These are phyloP conservation scores for Lampropteryx suffumata DNA, from an alignment of 2,888 invertebrate genomes.

Conservation along the genomic window DNA sequence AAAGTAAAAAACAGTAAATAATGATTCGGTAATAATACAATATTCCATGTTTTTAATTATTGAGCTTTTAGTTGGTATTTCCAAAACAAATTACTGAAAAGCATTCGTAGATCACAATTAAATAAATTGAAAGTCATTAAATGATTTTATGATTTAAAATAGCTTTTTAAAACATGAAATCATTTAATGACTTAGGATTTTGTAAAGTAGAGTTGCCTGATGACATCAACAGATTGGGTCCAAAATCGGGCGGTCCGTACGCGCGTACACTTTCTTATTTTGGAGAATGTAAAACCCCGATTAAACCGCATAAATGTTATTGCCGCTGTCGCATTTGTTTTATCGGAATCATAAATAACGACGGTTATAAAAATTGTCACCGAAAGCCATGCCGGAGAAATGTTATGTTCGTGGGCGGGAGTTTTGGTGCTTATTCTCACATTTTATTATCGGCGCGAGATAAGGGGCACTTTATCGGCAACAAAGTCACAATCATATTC, in stretches of 20 bases:
- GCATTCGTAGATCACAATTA: too few relatives aligned
- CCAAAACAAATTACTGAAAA: too few relatives aligned
- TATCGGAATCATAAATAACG: slow-evolving; percentile 44
- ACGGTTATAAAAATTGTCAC: slow-evolving; percentile 44
- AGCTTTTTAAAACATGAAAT: too few relatives aligned
- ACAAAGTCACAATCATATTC: background rate
- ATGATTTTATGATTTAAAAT: too few relatives aligned
- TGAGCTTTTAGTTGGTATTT: too few relatives aligned
- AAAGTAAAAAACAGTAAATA: too few relatives aligned
- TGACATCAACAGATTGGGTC: background rate
- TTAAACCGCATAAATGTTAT: slow-evolving; percentile 45
- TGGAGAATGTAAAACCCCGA: slow-evolving; percentile 36
- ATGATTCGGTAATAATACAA: too few relatives aligned
- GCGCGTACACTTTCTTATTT: slow-evolving; percentile 63
- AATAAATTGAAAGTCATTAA: too few relatives aligned
- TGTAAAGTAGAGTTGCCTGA: background rate
- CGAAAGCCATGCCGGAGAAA: slow-evolving; percentile 30
- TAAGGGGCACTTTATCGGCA: slow-evolving; percentile 14
- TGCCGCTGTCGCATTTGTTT: slow-evolving; percentile 43
- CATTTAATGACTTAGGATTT: too few relatives aligned
- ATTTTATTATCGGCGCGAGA: slow-evolving; percentile 11
- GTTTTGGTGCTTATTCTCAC: slow-evolving; percentile 20
- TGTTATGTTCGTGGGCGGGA: slow-evolving; percentile 29
- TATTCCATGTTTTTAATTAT: too few relatives aligned
- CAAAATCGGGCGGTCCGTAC: slow-evolving; percentile 24